Base-by-base conservation (phyloP, 2,797 vertebrate species). In the Cynodonichthys magdalenae region DNA sequence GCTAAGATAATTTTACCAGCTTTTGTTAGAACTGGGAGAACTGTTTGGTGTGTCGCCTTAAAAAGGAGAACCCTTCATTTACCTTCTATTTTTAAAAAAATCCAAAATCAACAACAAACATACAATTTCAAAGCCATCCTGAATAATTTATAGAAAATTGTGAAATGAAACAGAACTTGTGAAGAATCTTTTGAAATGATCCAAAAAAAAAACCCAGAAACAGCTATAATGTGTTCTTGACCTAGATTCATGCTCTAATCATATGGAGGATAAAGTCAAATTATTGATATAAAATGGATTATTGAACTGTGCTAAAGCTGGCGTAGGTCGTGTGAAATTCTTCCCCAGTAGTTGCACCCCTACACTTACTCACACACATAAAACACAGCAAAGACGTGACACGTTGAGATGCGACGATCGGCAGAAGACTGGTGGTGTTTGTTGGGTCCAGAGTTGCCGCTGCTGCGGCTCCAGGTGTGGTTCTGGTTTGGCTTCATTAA, bases 371-470 rank as follows among this genome's bases (percentile, higher is more conserved):
- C 54, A 77, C 69, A 57, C 55, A 59, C 62, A 28, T 12, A 19
- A 41, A 45, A 41, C 53, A 47, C 39, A 39, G 69, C 79, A 74
- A 15, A 77, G 57, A 75, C 52, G 74, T 42, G 56, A 71, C 75
- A 69, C 59, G 59, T 79, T 71, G 59, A 77, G 80, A 78, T 71
- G 71, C 69, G 75, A 80, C 65, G 53, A 69, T 82, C 71, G 77
- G 77, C 69, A 72, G 79, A 71, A 44, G 71, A 70, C 73, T 42
- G 77, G 75, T 64, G 42, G 18, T 47, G 79, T 84, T 79, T 68
- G 55, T 63, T 60, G 75, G 59, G 63, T 76, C 79, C 62, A 62
- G 76, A 77, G 75, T 78, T 59, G 66, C 66, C n/a, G n/a, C 72
- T 59, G 48, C 63, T 68, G 71, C 68, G 64, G 74, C 62, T 78